Evolutionary conservation across 92 coral and sea anemone genomes (phyloP), one percentile per base, ranked within the genome.

Genomic region (Parazoanthus atlanticus): DNA sequence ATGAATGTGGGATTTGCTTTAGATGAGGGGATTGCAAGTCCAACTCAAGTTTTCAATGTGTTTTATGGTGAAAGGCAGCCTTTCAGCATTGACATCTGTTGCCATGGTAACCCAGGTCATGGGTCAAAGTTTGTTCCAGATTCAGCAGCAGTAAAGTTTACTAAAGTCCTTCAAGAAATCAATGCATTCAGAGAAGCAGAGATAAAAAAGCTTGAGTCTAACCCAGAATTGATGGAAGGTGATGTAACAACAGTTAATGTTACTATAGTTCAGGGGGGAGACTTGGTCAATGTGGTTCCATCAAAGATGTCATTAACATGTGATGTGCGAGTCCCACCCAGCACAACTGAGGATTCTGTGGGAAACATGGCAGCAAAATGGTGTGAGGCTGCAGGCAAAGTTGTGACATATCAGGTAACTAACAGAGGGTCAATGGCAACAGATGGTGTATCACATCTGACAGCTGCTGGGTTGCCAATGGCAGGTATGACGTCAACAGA

Each of bases 91-190:
- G 76, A 82, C 16, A 82, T 82, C 23, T 82, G 58, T 66, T 82
- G 86, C 86, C 86, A 38, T 65, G 86, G 86, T 5, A 82, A 33
- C 56, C 86, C 86, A 23, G 86, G 75, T 82, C 86, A 82, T 26
- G 86, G 86, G 6, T 82, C 86, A 66, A 82, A 69, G 36, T 82
- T 82, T 82, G 61, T 82, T 82, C 41, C 30, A 16, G 36, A 38
- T 36, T 82, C 86, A 66, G 76, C 86, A 21, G 76, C 86, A 65
- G 76, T 64, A 23, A 82, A 82, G 76, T 82, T 82, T 40, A 82
- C 86, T 25, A 66, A 82, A 26, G 58, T 82, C 25, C 86, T 82
- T 38, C 75, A 66, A 11, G 86, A 82, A 82, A 82, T 82, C 75
- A 66, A 82, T 66, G 56, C 34, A 15, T 82, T 82, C 76, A 82